phyloP scores from a whole-genome alignment of 2,113 vertebrate species.

The Cavia aperea region DNA sequence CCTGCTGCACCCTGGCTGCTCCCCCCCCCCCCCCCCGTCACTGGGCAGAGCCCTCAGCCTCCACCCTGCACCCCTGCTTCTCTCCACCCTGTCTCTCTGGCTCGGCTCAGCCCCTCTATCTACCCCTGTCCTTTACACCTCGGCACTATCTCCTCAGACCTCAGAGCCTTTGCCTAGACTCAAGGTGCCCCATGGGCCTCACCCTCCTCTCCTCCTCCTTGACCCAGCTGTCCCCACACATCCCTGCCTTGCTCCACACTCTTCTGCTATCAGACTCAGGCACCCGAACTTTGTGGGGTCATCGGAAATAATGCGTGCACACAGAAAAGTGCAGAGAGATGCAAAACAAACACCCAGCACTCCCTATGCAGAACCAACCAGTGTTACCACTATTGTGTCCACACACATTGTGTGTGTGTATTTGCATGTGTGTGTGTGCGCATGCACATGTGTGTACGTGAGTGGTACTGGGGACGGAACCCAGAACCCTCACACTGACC shows the following conservation, averaged over 20 bases:
- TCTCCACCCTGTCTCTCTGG: neutral
- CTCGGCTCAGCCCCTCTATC: neutral
- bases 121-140: accelerated
- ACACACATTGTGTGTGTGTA: neutral
- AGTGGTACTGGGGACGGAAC: no score
- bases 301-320: neutral
- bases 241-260: neutral
- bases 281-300: neutral
- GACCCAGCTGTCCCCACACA: neutral
- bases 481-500: neutral
- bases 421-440: no score
- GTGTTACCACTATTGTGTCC: neutral
- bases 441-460: no score
- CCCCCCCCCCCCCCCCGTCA: neutral
- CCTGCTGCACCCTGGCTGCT: accelerated
- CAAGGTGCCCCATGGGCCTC: neutral
- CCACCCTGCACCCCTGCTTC: neutral
- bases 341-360: neutral
- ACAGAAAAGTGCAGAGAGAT: neutral
- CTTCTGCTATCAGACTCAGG: neutral
- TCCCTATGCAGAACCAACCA: neutral
- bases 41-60: neutral
- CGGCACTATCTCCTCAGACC: neutral
- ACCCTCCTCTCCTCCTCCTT: neutral
- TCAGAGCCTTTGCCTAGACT: neutral